Base-by-base conservation (phyloP, 2,888 invertebrate species). In the Drosophila prolongata region DNA sequence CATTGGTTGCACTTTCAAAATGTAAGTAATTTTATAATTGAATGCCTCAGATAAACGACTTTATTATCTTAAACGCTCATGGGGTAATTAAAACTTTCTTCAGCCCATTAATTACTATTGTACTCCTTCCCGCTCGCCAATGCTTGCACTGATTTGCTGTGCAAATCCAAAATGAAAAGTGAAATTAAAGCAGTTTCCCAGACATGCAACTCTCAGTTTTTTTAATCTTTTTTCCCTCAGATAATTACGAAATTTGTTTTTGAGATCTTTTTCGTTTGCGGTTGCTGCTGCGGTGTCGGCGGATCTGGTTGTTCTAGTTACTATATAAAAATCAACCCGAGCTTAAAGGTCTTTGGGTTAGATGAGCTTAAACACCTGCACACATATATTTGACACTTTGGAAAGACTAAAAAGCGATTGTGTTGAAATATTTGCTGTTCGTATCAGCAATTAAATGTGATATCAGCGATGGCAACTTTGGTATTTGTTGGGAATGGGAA, bases 71-170 rank as follows among this genome's bases (percentile, higher is more conserved):
- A 89, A 89, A 84, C 55, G 67, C 65, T 61, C 60, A 66, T 49
- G 37, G 50, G n/a, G 47, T 82, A 85, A 85, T 85, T 89, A 85
- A 84, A 84, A 85, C 84, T 85, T 85, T 85, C 84, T 83, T 86
- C 56, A 71, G 34, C 59, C 43, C 47, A 85, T 78, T 79, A 65
- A 71, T 70, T 70, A 61, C 38, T 13, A 6, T n/a, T 9, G 13
- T 16, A 42, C 60, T 42, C 61, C 72, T 40, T 27, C 24, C 69
- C 13, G 50, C 9, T 55, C 11, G 40, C 58, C 42, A 61, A 24
- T 44, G n/a, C 30, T 19, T 47, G 67, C 44, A 57, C 55, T 55
- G 73, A 68, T 74, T 57, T 66, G 50, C 49, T 66, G 54, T 66
- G 54, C 70, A 71, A 56, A 53, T 72, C 69, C 54, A 35, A 66